Evolutionary conservation across 2,797 vertebrate species (phyloP).

Genomic region (Apodemus agrarius): DNA sequence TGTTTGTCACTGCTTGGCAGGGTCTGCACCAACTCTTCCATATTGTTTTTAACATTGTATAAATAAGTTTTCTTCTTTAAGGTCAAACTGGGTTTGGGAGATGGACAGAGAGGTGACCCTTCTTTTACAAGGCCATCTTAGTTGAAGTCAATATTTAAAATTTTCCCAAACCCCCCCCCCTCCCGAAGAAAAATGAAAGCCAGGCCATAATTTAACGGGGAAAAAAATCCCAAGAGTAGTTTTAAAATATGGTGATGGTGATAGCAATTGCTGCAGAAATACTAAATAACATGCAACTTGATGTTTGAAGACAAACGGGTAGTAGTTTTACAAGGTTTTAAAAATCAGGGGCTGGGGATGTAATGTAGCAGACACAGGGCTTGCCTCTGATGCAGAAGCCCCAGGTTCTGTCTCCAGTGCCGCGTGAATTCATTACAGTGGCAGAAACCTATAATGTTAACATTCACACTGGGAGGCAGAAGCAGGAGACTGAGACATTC

Average conservation of each 20-base stretch:
- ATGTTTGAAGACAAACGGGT: background rate
- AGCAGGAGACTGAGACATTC: background rate
- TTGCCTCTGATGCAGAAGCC: background rate
- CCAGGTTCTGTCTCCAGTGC: background rate
- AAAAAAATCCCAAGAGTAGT: background rate
- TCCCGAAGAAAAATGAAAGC: background rate
- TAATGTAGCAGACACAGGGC: background rate
- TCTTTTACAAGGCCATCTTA: background rate
- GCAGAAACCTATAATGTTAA: background rate
- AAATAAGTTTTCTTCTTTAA: conserved; percentile 14
- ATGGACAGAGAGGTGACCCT: background rate
- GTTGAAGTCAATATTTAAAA: background rate
- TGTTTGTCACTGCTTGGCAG: background rate
- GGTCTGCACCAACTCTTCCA: background rate
- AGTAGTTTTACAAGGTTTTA: conserved; percentile 4
- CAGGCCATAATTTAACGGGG: background rate
- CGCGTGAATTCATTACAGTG: background rate
- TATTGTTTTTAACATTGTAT: background rate
- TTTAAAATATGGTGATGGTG: conserved; percentile 17
- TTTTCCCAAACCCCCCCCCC: background rate
- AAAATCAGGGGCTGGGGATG: background rate
- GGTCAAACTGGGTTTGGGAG: background rate
- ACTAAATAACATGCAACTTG: background rate
- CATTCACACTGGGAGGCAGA: background rate
- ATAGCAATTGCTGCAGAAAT: conserved; percentile 2